phyloP scores from a whole-genome alignment of 2,797 vertebrate genomes.

The Leucoraja ocellata region DNA sequence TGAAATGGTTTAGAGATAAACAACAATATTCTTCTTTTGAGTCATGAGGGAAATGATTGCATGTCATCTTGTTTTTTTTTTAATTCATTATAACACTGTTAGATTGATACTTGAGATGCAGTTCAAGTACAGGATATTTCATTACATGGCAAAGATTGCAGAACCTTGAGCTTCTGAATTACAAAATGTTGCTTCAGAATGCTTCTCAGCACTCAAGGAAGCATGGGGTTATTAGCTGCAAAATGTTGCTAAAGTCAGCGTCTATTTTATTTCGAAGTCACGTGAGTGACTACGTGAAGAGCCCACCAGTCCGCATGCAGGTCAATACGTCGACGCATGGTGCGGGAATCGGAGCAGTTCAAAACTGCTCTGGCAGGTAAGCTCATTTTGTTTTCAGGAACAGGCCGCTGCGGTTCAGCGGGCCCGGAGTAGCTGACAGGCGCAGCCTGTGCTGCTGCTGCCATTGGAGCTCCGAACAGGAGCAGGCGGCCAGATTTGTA shows the following conservation, averaged over 20 bases:
- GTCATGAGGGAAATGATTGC: neutral
- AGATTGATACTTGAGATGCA: constrained; percentile 1
- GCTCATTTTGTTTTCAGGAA: too few species aligned
- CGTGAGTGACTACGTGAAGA: too few species aligned
- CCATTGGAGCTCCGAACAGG: too few species aligned
- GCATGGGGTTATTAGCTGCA: neutral
- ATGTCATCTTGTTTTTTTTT: neutral
- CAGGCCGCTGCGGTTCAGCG: too few species aligned
- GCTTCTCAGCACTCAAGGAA: neutral
- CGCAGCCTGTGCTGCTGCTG: too few species aligned
- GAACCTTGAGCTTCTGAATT: neutral
- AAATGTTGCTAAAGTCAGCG: neutral
- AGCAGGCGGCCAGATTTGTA: too few species aligned
- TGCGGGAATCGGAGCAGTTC: too few species aligned
- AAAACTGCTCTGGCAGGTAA: too few species aligned
- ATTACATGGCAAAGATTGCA: constrained; percentile 14
- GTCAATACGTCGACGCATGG: too few species aligned
- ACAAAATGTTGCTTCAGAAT: neutral
- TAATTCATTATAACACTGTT: neutral
- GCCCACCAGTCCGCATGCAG: too few species aligned
- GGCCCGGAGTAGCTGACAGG: too few species aligned
- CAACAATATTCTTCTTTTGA: neutral
- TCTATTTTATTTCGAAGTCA: neutral
- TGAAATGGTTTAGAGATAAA: neutral
- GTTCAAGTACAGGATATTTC: neutral